phyloP scores from a whole-genome alignment of 2,888 invertebrate genomes.

The Willowsia nigromaculata region DNA sequence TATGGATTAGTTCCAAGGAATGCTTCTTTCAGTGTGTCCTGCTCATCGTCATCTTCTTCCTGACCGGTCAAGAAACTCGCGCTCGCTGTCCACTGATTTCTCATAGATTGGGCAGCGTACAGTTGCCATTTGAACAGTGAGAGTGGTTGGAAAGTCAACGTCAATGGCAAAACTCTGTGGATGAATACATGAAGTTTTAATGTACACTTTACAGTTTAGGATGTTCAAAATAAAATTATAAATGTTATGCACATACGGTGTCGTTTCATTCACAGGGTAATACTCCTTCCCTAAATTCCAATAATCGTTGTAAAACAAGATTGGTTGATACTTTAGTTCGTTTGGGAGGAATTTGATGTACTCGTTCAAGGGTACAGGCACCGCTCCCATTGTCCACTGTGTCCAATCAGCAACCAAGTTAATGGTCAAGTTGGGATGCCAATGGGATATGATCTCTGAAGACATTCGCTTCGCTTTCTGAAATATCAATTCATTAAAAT shows the following conservation, averaged over 20 bases:
- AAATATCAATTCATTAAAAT: too few relatives aligned
- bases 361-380: slow-evolving; percentile 89
- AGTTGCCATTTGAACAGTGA: slow-evolving; percentile 99
- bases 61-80: slow-evolving; percentile 84
- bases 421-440: slow-evolving; percentile 99
- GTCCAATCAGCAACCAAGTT: slow-evolving; percentile 98
- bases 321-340: slow-evolving; percentile 93
- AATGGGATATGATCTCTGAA: slow-evolving; percentile 96
- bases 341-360: slow-evolving; percentile 92
- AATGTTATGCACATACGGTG: slow-evolving; percentile 82
- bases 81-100: slow-evolving; percentile 88
- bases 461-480: slow-evolving; percentile 88
- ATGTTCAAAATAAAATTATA: neutral
- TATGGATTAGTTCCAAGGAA: slow-evolving; percentile 98
- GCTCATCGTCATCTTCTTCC: slow-evolving; percentile 90
- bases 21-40: slow-evolving; percentile 95
- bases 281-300: slow-evolving; percentile 99
- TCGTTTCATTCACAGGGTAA: slow-evolving; percentile 92
- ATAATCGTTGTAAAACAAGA: slow-evolving; percentile 97
- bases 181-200: neutral
- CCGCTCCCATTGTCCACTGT: slow-evolving; percentile 93
- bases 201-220: neutral
- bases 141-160: slow-evolving; percentile 91
- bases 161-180: slow-evolving; percentile 83
- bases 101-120: slow-evolving; percentile 97